Percentiles rank a stretch among this genome's conserved stretches.
phyloP scores from a whole-genome alignment of 1,140 invertebrate species.

The Drosophila lacteicornis region DNA sequence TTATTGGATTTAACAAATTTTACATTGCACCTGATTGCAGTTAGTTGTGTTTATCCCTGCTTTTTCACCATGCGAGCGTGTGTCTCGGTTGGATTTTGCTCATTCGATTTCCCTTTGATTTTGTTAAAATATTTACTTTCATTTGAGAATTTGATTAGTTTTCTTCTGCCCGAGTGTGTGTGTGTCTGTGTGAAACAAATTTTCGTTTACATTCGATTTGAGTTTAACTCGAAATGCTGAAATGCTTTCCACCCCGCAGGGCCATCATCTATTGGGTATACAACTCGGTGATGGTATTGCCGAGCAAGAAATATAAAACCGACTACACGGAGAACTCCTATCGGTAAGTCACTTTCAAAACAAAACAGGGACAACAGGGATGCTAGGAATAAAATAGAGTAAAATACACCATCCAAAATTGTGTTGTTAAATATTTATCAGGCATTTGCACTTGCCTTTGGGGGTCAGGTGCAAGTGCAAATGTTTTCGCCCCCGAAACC shows the following conservation, averaged over 20 bases:
- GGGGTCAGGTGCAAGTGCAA: conserved; percentile 52
- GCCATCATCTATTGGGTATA: conserved; percentile 97
- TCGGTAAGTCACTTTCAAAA: conserved; percentile 84
- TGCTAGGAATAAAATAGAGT: conserved; percentile 1
- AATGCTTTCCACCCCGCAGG: conserved; percentile 78
- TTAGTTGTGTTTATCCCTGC: conserved; percentile 4
- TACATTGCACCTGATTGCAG: conserved; percentile 30
- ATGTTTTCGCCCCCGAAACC: conserved; percentile 23
- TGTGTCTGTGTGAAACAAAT: conserved; percentile 22
- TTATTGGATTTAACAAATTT: conserved; percentile 9
- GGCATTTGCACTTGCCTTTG: conserved; percentile 62
- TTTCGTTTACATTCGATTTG: conserved; percentile 46
- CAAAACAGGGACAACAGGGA: background rate
- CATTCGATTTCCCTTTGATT: conserved; percentile 48
- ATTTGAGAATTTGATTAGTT: conserved; percentile 61
- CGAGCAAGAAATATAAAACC: conserved; percentile 92
- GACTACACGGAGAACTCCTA: conserved; percentile 92
- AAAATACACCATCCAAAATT: conserved; percentile 25
- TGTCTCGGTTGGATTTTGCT: conserved; percentile 16
- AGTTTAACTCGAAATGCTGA: conserved; percentile 37
- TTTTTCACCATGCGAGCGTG: background rate
- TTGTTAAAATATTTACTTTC: conserved; percentile 64
- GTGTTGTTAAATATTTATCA: conserved; percentile 74
- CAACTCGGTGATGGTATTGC: conserved; percentile 93
- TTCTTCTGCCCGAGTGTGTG: conserved; percentile 14